phyloP scores from a whole-genome alignment of 92 coral and sea anemone species.

The Phenganax stokvisi region DNA sequence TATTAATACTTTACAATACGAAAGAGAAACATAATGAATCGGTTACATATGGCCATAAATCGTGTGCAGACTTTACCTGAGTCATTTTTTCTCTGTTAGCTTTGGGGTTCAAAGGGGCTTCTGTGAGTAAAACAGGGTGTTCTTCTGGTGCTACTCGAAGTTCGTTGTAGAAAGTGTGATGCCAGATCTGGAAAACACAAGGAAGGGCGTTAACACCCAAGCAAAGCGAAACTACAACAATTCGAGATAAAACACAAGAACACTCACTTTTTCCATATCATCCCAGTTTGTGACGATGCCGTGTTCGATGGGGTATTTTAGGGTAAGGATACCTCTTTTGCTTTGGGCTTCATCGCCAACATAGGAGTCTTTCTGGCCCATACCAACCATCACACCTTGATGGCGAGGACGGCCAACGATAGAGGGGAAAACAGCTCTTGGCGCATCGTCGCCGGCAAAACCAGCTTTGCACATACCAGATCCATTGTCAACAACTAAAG shows the following conservation, averaged over 20 bases:
- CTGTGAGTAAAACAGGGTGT: constrained; percentile 93
- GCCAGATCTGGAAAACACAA: constrained; percentile 72
- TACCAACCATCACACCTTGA: constrained; percentile 99
- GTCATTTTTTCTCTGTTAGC: constrained; percentile 99
- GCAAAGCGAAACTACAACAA: background rate
- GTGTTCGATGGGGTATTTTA: constrained; percentile 99
- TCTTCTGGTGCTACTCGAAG: constrained; percentile 97
- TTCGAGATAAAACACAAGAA: background rate
- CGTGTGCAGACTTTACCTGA: constrained; percentile 51
- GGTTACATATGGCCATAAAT: constrained; percentile 4
- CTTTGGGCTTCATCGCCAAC: constrained; percentile 99
- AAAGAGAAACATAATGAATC: background rate
- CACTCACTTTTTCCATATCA: constrained; percentile 89
- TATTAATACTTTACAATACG: background rate
- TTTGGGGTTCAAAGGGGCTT: constrained; percentile 97
- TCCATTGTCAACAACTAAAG: constrained; percentile 96
- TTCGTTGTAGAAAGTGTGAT: constrained; percentile 97
- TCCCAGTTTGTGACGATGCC: constrained; percentile 99
- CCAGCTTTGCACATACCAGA: constrained; percentile 99
- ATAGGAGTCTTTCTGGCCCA: constrained; percentile 99
- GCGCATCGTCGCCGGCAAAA: constrained; percentile 99
- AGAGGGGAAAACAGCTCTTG: constrained; percentile 98
- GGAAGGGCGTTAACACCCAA: constrained; percentile 13
- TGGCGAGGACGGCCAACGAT: constrained; percentile 99
- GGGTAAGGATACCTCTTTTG: constrained; percentile 97